These are phyloP conservation scores for Hippocampus zosterae DNA, from an alignment of 2,113 vertebrate genomes.

Conservation along the genomic window DNA sequence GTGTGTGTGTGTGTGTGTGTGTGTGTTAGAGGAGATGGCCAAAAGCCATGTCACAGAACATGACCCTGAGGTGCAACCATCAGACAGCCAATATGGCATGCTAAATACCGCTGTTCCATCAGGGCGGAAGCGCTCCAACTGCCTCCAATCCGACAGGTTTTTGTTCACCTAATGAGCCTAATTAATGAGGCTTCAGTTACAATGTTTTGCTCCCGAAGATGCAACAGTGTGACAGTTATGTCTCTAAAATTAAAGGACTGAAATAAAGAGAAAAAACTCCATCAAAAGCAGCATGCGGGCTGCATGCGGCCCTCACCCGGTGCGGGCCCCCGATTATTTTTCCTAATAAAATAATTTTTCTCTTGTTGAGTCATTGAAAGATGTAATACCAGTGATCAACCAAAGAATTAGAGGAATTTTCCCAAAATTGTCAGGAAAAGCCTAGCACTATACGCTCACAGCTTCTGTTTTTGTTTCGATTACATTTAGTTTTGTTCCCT, in stretches of 20 bases:
- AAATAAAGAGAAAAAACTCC: not conserved
- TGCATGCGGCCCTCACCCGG: too few species aligned
- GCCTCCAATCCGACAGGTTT: conserved; percentile 69
- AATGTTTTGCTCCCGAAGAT: conserved; percentile 30
- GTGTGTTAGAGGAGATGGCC: conserved; percentile 42
- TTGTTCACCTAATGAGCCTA: conserved; percentile 65
- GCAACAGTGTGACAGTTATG: conserved; percentile 14
- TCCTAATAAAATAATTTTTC: too few species aligned
- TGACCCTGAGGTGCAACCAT: conserved; percentile 70
- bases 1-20: conserved; percentile 11
- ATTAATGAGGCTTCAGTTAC: conserved; percentile 60
- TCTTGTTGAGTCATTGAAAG: too few species aligned
- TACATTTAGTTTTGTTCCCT: too few species aligned
- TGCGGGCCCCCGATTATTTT: too few species aligned
- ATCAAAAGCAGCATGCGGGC: too few species aligned
- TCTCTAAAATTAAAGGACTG: not conserved
- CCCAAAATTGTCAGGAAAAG: too few species aligned
- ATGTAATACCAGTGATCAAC: too few species aligned
- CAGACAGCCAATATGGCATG: conserved; percentile 71
- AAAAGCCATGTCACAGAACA: conserved; percentile 72
- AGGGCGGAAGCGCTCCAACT: conserved; percentile 59
- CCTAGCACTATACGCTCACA: too few species aligned
- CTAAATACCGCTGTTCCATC: conserved; percentile 66
- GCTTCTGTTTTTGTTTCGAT: too few species aligned
- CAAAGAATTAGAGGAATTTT: too few species aligned